Evolutionary conservation across 2,797 vertebrate species (phyloP).

Genomic region (Schizothorax lantsangensis): DNA sequence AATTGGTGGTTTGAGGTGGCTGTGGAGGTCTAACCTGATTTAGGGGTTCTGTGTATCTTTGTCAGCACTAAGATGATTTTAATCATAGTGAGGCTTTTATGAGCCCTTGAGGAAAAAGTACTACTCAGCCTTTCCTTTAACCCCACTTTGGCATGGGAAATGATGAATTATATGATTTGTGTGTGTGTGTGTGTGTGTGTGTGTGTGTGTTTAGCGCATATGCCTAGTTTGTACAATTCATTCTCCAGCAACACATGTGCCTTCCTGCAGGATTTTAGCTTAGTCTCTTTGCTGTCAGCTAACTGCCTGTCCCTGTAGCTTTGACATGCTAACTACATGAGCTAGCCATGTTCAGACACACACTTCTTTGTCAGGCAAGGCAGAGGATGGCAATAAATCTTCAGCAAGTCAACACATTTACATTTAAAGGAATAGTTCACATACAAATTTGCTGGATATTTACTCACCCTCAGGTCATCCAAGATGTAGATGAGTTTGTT

Average conservation of each 20-base stretch:
- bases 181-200: neutral
- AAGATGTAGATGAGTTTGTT: neutral
- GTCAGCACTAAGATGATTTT: conserved; percentile 32
- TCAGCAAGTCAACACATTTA: neutral
- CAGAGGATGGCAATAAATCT: neutral
- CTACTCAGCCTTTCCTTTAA: conserved; percentile 51
- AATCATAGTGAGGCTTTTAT: conserved; percentile 51
- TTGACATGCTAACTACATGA: conserved; percentile 17
- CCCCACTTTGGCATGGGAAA: conserved; percentile 29
- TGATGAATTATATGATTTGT: conserved; percentile 14
- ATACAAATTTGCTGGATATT: neutral
- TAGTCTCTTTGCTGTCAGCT: neutral
- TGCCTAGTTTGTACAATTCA: conserved; percentile 1
- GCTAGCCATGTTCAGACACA: neutral
- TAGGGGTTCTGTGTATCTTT: conserved; percentile 35
- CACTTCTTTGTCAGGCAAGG: neutral
- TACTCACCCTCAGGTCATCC: neutral
- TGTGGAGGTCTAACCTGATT: conserved; percentile 21
- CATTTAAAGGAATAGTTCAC: neutral
- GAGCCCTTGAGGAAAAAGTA: conserved; percentile 41
- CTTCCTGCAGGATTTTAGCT: conserved; percentile 28
- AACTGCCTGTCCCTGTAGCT: conserved; percentile 1
- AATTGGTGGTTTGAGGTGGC: neutral
- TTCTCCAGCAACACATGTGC: conserved; percentile 10
- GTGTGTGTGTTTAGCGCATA: conserved; percentile 17